Evolutionary conservation across 2,797 vertebrate species (phyloP), one percentile per base, ranked within the genome.

Genomic region (Heteromormyrus szaboi): DNA sequence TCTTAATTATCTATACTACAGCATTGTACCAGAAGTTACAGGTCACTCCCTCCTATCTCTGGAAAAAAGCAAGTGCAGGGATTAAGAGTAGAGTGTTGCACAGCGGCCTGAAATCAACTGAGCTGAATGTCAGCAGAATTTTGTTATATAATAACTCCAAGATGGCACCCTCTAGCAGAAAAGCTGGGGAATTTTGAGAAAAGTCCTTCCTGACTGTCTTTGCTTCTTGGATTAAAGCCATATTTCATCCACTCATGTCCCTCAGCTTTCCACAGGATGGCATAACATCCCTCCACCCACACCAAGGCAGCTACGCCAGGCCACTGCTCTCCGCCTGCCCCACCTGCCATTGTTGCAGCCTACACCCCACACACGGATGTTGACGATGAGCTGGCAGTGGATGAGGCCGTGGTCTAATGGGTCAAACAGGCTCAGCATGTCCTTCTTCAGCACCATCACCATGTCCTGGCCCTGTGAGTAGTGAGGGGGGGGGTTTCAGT

Each of bases 281-380:
- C 46, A n/a, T 48, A 6, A 84, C n/a, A 5, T 29, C 22, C n/a
- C 44, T 50, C 81, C 46, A 6, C n/a, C 41, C 9, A 51, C 9
- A 22, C 4, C 19, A n/a, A 22, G 46, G 81, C n/a, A 8, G 46
- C 3, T 12, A 29, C 3, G 3, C n/a, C 3, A 17, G 1, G 25
- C 53, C 72, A 11, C 37, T 3, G 81, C 56, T 11, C 22, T 50
- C 41, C 25, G 11, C 25, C 81, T 12, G 3, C 5, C 88, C 46
- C 92, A 98, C 98, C 98, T 98, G 95, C 98, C 98, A 0, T 98
- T 97, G 95, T 98, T 97, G 95, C 98, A 98, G 94, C 98, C 98
- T 90, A 99, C 98, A 0, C 98, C 98, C 98, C 98, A 99, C 17
- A 99, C 98, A 1, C 98, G 98, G 91, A 99, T 99, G 94, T 97